A percentile compares a stretch with the other conserved stretches of the same genome.
phyloP scores from a whole-genome alignment of 2,888 invertebrate genomes.

The Mallateleia sp. region DNA sequence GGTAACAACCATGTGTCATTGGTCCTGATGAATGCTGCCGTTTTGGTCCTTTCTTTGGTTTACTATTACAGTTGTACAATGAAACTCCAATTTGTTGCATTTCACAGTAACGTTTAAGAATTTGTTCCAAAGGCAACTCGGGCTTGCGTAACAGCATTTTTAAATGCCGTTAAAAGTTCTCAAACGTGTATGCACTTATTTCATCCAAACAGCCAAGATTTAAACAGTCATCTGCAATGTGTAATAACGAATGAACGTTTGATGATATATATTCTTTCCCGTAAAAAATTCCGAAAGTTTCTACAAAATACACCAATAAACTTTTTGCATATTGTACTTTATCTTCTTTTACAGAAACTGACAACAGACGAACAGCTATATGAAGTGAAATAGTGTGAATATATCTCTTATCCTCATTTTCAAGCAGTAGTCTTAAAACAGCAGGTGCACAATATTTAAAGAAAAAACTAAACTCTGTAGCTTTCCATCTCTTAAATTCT shows the following conservation, averaged over 20 bases:
- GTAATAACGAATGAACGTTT: slow-evolving; percentile 36
- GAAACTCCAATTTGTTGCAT: slow-evolving; percentile 23
- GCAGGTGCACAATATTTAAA: background rate
- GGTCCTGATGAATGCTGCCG: slow-evolving; percentile 11
- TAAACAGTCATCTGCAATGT: slow-evolving; percentile 27
- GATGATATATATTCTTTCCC: slow-evolving; percentile 35
- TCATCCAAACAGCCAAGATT: slow-evolving; percentile 5
- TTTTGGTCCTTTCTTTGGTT: slow-evolving; percentile 8
- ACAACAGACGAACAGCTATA: background rate
- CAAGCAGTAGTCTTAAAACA: background rate
- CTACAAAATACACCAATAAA: slow-evolving; percentile 26
- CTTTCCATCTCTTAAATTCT: background rate
- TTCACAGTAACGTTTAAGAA: slow-evolving; percentile 24
- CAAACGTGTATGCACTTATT: slow-evolving; percentile 47
- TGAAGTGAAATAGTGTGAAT: background rate
- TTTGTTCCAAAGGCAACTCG: slow-evolving; percentile 43
- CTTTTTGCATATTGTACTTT: slow-evolving; percentile 4
- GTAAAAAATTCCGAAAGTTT: background rate
- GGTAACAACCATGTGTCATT: background rate
- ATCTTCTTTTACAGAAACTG: background rate
- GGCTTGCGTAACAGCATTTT: slow-evolving; percentile 43
- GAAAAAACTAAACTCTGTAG: background rate
- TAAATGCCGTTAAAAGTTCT: slow-evolving; percentile 43
- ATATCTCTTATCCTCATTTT: background rate
- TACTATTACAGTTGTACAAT: background rate